phyloP scores from a whole-genome alignment of 1,140 invertebrate species.

The Aphidius ervi region DNA sequence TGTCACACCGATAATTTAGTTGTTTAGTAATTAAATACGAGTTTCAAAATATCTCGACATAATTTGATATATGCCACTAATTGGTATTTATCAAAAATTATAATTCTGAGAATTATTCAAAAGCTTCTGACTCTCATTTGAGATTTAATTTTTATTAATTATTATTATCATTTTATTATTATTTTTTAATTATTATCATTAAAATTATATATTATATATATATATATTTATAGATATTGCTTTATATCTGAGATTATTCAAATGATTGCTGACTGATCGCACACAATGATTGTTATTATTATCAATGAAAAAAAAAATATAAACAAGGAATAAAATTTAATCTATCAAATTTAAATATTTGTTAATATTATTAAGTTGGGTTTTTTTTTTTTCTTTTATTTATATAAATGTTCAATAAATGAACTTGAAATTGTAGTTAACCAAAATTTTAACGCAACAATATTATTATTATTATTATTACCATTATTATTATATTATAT shows the following conservation, averaged over 20 bases:
- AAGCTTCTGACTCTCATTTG: not conserved
- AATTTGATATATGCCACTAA: too few species aligned
- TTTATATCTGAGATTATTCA: not conserved
- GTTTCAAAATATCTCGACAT: too few species aligned
- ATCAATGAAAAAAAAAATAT: not conserved
- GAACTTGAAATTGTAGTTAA: slow-evolving; percentile 2
- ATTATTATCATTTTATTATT: slow-evolving; percentile 1
- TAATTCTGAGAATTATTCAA: too few species aligned
- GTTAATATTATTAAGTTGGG: not conserved
- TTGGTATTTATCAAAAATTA: too few species aligned
- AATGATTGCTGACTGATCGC: not conserved
- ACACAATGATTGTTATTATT: too few species aligned
- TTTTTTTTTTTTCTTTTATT: not conserved
- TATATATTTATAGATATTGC: not conserved
- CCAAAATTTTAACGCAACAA: slow-evolving; percentile 16
- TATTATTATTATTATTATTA: slow-evolving; percentile 7
- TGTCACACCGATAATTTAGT: too few species aligned
- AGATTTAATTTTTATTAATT: not conserved
- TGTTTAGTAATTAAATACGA: too few species aligned
- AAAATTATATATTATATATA: not conserved
- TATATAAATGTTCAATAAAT: not conserved
- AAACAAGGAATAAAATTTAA: not conserved
- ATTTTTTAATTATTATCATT: not conserved
- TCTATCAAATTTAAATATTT: not conserved
- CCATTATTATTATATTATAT: slow-evolving; percentile 6